Percentiles rank a stretch among this genome's conserved stretches.
Evolutionary conservation across 2,113 vertebrate genomes (phyloP).

Genomic region (Tetrao urogallus): DNA sequence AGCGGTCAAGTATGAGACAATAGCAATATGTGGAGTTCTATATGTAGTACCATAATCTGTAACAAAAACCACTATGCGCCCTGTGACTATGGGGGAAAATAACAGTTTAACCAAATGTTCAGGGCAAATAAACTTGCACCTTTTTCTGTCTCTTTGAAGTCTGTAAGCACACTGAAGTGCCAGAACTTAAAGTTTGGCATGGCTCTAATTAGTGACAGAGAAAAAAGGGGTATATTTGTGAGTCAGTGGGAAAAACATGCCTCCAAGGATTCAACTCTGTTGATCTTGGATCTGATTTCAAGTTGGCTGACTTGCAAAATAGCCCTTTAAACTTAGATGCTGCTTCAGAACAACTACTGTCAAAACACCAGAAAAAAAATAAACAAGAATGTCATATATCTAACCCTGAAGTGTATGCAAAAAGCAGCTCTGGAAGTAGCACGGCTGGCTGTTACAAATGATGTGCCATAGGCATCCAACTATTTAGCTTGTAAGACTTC

Average conservation of each 20-base stretch:
- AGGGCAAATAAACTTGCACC: neutral
- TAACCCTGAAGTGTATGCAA: neutral
- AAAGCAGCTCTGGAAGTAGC: neutral
- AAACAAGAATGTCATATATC: neutral
- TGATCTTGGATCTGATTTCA: slow-evolving; percentile 39
- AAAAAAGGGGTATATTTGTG: slow-evolving; percentile 36
- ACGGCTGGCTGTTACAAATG: neutral
- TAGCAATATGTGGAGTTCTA: neutral
- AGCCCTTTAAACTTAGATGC: slow-evolving; percentile 17
- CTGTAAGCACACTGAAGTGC: neutral
- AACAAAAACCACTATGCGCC: neutral
- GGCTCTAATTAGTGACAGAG: slow-evolving; percentile 8
- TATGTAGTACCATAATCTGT: neutral
- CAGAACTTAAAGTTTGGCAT: neutral
- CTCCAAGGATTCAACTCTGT: neutral
- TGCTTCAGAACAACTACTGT: slow-evolving; percentile 19
- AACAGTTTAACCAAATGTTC: neutral
- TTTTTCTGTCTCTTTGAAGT: slow-evolving; percentile 19
- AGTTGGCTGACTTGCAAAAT: slow-evolving; percentile 36
- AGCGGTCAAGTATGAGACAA: neutral
- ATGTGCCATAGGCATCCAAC: neutral
- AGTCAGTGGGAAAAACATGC: slow-evolving; percentile 46
- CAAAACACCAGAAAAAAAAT: slow-evolving; percentile 12
- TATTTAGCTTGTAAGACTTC: neutral
- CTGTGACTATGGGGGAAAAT: fast-evolving